Evolutionary conservation across 2,888 invertebrate species (phyloP).

Genomic region (Drosophila anomalata): DNA sequence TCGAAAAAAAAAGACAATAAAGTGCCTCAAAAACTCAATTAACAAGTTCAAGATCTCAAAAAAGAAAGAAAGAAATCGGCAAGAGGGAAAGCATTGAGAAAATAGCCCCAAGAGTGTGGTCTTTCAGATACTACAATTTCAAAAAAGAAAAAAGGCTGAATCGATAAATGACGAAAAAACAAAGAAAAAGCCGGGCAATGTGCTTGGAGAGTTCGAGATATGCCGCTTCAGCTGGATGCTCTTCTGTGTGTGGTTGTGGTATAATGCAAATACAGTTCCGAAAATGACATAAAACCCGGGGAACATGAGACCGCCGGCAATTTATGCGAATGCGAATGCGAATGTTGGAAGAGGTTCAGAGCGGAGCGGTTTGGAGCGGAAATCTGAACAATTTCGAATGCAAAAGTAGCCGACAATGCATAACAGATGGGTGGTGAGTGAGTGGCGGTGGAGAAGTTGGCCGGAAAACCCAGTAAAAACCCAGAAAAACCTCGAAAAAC

Average conservation of each 20-base stretch:
- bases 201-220: slow-evolving; percentile 56
- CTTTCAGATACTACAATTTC: slow-evolving; percentile 13
- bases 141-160: background rate
- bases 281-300: slow-evolving; percentile 53
- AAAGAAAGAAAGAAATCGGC: slow-evolving; percentile 2
- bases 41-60: slow-evolving; percentile 38
- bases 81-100: slow-evolving; percentile 14
- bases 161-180: background rate
- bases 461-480: slow-evolving; percentile 21
- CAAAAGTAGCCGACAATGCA: slow-evolving; percentile 57
- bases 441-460: slow-evolving; percentile 2
- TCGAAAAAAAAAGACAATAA: background rate
- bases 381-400: slow-evolving; percentile 60
- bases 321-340: slow-evolving; percentile 56
- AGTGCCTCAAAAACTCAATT: slow-evolving; percentile 12
- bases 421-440: slow-evolving; percentile 43
- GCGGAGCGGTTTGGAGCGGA: slow-evolving; percentile 25
- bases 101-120: slow-evolving; percentile 8
- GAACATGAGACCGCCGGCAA: slow-evolving; percentile 37
- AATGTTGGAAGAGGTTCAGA: slow-evolving; percentile 22
- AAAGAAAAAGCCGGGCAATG: slow-evolving; percentile 41
- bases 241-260: slow-evolving; percentile 6
- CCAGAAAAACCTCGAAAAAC: slow-evolving; percentile 9
- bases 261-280: slow-evolving; percentile 50
- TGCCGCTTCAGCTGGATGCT: background rate